These are phyloP conservation scores for Drosophila murphyi DNA, from an alignment of 1,140 invertebrate species.

Conservation along the genomic window DNA sequence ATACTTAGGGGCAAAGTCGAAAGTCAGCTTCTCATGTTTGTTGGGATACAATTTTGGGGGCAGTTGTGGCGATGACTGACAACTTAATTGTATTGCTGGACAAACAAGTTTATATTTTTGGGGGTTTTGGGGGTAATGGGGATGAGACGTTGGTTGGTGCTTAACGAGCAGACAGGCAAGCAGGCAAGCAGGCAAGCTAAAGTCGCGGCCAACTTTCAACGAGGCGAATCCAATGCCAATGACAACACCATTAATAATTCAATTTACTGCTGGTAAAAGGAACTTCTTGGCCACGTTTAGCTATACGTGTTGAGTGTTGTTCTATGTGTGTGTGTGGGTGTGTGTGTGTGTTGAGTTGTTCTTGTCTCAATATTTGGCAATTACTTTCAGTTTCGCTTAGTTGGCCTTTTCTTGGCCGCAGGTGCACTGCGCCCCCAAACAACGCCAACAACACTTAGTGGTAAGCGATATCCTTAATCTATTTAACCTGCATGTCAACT, in stretches of 20 bases:
- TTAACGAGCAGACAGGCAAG: slow-evolving; percentile 49
- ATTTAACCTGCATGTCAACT: slow-evolving; percentile 78
- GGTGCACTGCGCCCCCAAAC: slow-evolving; percentile 44
- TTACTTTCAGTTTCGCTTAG: slow-evolving; percentile 66
- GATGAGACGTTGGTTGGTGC: neutral
- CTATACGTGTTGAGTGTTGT: slow-evolving; percentile 6
- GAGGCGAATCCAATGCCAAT: slow-evolving; percentile 58
- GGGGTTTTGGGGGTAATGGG: neutral
- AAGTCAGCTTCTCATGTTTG: slow-evolving; percentile 43
- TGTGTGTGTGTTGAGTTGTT: slow-evolving; percentile 15
- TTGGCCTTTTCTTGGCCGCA: slow-evolving; percentile 29
- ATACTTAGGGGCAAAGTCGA: slow-evolving; percentile 44
- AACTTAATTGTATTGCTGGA: slow-evolving; percentile 72
- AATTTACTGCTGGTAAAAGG: slow-evolving; percentile 58
- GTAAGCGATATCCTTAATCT: slow-evolving; percentile 80
- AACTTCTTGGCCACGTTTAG: slow-evolving; percentile 20
- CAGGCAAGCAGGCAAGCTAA: slow-evolving; percentile 47
- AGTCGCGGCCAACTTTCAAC: slow-evolving; percentile 62
- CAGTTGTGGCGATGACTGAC: slow-evolving; percentile 55
- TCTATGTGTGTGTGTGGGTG: neutral
- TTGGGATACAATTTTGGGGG: neutral
- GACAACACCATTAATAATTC: slow-evolving; percentile 81
- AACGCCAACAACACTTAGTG: slow-evolving; percentile 48
- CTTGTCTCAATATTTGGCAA: slow-evolving; percentile 79
- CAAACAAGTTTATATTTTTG: slow-evolving; percentile 62